Conservation (phyloP, 1,140 invertebrate genomes). For the Achroia grisella region DNA sequence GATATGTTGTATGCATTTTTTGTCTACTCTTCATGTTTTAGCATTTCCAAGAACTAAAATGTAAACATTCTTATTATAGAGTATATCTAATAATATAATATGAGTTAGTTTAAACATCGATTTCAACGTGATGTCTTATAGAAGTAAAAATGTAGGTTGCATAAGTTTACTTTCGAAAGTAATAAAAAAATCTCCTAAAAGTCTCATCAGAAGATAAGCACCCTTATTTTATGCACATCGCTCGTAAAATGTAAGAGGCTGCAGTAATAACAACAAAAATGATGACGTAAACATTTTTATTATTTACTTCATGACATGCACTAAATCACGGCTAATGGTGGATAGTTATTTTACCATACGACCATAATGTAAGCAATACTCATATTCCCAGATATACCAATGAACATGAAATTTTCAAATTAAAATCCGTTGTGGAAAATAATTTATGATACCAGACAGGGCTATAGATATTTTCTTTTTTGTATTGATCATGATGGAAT, state of each 20-base stretch:
- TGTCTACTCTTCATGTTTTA: no score
- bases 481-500: no score
- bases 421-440: no score
- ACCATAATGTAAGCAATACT: background rate
- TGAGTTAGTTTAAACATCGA: background rate
- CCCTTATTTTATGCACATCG: constrained; percentile 32
- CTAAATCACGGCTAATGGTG: background rate
- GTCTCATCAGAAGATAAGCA: constrained; percentile 19
- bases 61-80: no score
- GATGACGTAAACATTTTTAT: background rate
- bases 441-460: no score
- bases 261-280: constrained; percentile 11
- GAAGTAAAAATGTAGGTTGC: constrained; percentile 2
- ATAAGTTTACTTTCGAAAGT: constrained; percentile 51
- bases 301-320: background rate
- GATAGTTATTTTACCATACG: background rate
- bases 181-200: constrained; percentile 36
- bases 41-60: no score
- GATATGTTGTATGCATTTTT: no score
- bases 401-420: background rate
- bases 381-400: background rate
- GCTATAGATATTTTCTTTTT: no score
- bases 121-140: background rate
- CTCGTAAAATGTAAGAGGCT: constrained; percentile 28
- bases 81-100: no score